A percentile compares a stretch with the other conserved stretches of the same genome.
phyloP scores from a whole-genome alignment of 2,797 vertebrate species.

The Alcedo atthis region DNA sequence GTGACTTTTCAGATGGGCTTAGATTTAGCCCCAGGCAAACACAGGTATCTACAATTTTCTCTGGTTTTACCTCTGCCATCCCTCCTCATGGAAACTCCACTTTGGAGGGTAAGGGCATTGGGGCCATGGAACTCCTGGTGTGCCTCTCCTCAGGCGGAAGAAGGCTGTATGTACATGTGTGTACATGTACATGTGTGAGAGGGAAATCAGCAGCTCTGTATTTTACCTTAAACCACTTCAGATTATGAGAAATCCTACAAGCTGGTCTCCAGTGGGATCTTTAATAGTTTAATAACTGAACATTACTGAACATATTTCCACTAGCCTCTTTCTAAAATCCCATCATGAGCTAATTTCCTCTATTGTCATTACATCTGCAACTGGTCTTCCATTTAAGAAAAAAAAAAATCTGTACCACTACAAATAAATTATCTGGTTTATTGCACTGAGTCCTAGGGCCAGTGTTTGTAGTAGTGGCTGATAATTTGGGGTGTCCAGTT shows the following conservation, averaged over 20 bases:
- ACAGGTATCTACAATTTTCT: conserved; percentile 41
- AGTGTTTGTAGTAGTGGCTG: neutral
- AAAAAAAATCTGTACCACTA: neutral
- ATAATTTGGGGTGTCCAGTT: neutral
- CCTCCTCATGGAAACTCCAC: neutral
- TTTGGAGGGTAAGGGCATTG: neutral
- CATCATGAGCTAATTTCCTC: conserved; percentile 71
- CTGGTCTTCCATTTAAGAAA: conserved; percentile 45
- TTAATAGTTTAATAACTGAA: conserved; percentile 65
- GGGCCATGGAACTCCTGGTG: neutral
- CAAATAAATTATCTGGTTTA: conserved; percentile 2
- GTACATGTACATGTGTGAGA: accelerated
- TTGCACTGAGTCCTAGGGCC: neutral
- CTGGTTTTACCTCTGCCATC: neutral
- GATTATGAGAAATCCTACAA: conserved; percentile 54
- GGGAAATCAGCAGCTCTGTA: neutral
- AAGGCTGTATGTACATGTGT: accelerated
- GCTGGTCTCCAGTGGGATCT: conserved; percentile 49
- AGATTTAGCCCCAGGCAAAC: neutral
- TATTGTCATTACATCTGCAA: conserved; percentile 70
- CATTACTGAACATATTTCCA: conserved; percentile 66
- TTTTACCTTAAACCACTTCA: conserved; percentile 37
- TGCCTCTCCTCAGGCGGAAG: neutral
- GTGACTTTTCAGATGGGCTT: conserved; percentile 3
- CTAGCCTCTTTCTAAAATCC: conserved; percentile 54